Conservation (phyloP, 2,113 vertebrate species). For the Callionymus lyra region DNA sequence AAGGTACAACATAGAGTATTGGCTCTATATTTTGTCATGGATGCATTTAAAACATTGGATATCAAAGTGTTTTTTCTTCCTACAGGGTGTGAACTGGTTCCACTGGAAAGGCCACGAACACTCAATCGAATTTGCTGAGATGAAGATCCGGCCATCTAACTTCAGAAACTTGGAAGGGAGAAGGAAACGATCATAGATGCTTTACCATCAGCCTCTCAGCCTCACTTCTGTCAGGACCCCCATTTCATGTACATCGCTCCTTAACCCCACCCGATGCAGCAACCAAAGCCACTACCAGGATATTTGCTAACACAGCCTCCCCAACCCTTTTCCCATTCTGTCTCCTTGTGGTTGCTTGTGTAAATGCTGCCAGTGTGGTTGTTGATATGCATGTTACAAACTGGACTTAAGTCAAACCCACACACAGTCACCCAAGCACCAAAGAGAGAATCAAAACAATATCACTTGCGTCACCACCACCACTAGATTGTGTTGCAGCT, state of each 20-base stretch:
- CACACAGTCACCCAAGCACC: conserved; percentile 37
- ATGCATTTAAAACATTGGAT: too few species aligned
- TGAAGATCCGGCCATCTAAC: conserved; percentile 92
- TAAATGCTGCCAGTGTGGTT: conserved; percentile 24
- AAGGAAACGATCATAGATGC: conserved; percentile 80
- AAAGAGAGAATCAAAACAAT: conserved; percentile 49
- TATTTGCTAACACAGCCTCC: conserved; percentile 29
- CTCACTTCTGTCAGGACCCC: conserved; percentile 27
- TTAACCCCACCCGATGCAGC: conserved; percentile 36
- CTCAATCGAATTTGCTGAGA: conserved; percentile 92
- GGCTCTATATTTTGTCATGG: too few species aligned
- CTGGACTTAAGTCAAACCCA: conserved; percentile 33
- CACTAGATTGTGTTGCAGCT: too few species aligned
- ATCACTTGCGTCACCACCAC: conserved; percentile 16
- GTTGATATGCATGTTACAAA: conserved; percentile 27
- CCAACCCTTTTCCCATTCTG: conserved; percentile 4
- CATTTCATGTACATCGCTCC: conserved; percentile 6
- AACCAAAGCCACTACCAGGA: conserved; percentile 68
- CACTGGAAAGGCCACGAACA: conserved; percentile 97
- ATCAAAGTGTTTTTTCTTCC: not conserved
- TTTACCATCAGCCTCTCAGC: conserved; percentile 17
- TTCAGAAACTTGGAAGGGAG: conserved; percentile 92
- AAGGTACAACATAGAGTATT: too few species aligned
- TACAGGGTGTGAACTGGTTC: conserved; percentile 96
- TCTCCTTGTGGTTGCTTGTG: conserved; percentile 6